A percentile compares a stretch with the other conserved stretches of the same genome.
Conservation (phyloP, 2,797 vertebrate species). For the Rhinatrema bivittatum region DNA sequence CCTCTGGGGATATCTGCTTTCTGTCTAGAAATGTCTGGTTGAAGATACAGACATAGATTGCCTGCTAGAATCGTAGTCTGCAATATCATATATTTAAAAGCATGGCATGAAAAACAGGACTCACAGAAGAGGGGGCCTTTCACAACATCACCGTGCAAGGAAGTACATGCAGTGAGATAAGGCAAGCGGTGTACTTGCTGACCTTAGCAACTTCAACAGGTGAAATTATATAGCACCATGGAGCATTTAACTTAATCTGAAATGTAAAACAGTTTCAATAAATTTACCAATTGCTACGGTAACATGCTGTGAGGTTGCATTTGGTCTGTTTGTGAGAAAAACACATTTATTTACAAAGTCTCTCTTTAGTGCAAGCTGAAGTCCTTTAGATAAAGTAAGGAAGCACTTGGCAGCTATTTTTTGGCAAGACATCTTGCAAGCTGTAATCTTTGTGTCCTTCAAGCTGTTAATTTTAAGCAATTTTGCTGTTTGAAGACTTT, state of each 20-base stretch:
- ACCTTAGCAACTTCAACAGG: too few relatives aligned
- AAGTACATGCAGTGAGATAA: constrained; percentile 22
- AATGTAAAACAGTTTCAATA: constrained; percentile 46
- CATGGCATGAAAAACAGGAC: constrained; percentile 31
- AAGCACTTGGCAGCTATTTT: constrained; percentile 10
- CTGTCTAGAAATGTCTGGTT: constrained; percentile 2
- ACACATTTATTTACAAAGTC: constrained; percentile 32
- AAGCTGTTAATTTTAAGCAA: constrained; percentile 7
- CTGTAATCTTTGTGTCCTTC: constrained; percentile 18
- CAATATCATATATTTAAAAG: constrained; percentile 28
- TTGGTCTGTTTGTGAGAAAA: constrained; percentile 24
- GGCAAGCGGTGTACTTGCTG: constrained; percentile 22
- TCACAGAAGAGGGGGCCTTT: constrained; percentile 35
- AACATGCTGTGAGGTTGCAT: constrained; percentile 42
- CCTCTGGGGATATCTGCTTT: background rate
- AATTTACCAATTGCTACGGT: constrained; percentile 32
- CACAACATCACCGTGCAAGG: constrained; percentile 24
- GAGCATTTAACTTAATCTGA: constrained; percentile 42
- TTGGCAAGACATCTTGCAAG: constrained; percentile 13
- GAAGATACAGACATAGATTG: constrained; percentile 6
- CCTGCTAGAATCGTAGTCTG: constrained; percentile 17
- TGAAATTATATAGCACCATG: too few relatives aligned
- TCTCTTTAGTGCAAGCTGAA: constrained; percentile 25
- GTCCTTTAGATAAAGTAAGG: constrained; percentile 19
- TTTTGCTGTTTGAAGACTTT: background rate